Evolutionary conservation across 1,140 invertebrate species (phyloP).

Genomic region (Ectropis grisescens): DNA sequence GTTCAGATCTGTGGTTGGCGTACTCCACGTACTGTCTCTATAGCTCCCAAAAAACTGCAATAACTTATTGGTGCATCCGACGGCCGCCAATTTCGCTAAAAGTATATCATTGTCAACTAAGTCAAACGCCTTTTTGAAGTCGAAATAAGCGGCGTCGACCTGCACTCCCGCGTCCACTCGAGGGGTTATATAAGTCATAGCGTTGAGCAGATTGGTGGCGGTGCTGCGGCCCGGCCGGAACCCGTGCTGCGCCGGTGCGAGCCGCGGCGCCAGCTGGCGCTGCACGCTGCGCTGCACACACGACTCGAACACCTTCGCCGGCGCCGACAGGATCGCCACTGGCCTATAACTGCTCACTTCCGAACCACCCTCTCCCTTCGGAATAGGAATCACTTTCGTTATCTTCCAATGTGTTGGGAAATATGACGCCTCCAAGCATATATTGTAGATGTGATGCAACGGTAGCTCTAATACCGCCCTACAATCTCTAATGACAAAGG

Average conservation of each 20-base stretch:
- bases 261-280: not conserved
- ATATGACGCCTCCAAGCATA: not conserved
- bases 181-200: too few species aligned
- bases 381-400: not conserved
- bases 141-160: too few species aligned
- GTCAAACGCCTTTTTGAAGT: too few species aligned
- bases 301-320: not conserved
- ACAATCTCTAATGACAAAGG: slow-evolving; percentile 9
- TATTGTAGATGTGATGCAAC: slow-evolving; percentile 3
- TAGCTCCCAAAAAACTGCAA: too few species aligned
- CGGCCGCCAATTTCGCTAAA: too few species aligned
- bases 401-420: slow-evolving; percentile 10
- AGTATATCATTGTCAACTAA: too few species aligned
- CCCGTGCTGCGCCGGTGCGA: not conserved
- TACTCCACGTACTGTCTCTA: too few species aligned
- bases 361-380: not conserved
- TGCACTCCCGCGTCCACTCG: too few species aligned
- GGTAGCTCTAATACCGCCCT: slow-evolving; percentile 6
- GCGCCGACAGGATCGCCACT: not conserved
- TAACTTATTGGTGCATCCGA: too few species aligned
- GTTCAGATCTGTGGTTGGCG: too few species aligned
- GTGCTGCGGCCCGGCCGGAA: not conserved
- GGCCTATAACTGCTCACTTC: not conserved
- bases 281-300: not conserved
- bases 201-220: too few species aligned